Percentiles rank a stretch among this genome's conserved stretches.
phyloP scores from a whole-genome alignment of 2,888 invertebrate species.

The Dromius quadrimaculatus region DNA sequence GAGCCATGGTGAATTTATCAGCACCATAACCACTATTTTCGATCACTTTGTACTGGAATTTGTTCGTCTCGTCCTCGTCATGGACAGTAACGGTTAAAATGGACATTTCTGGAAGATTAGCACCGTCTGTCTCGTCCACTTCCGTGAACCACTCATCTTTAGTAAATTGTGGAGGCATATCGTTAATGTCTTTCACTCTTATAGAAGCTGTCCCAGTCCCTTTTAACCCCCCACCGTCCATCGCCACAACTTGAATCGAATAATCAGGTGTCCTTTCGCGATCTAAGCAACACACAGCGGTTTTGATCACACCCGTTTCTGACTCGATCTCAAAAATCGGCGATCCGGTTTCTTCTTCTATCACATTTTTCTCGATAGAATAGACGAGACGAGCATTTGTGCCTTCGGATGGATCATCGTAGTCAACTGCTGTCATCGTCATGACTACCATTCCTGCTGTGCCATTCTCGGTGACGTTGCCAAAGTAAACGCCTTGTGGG shows the following conservation, averaged over 20 bases:
- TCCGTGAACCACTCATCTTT: conserved; percentile 97
- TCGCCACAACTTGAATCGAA: conserved; percentile 96
- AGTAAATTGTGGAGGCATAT: conserved; percentile 97
- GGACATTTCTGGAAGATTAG: conserved; percentile 91
- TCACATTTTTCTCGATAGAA: conserved; percentile 96
- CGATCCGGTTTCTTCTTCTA: conserved; percentile 95
- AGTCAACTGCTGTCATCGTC: conserved; percentile 98
- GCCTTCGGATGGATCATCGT: conserved; percentile 95
- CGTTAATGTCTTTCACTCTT: conserved; percentile 96
- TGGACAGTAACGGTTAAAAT: conserved; percentile 95
- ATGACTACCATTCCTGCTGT: conserved; percentile 97
- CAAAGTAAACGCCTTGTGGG: conserved; percentile 93
- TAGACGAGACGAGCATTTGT: conserved; percentile 95
- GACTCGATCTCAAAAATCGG: conserved; percentile 97
- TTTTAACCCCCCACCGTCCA: conserved; percentile 94
- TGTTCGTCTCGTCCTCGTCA: conserved; percentile 96
- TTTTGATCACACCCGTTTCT: conserved; percentile 96
- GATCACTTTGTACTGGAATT: conserved; percentile 95
- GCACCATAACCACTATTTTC: conserved; percentile 96
- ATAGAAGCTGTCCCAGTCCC: conserved; percentile 96
- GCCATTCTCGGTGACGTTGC: conserved; percentile 96
- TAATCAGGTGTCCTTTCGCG: conserved; percentile 96
- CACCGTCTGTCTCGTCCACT: conserved; percentile 95
- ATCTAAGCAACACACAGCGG: conserved; percentile 95
- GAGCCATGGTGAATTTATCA: conserved; percentile 96